These are phyloP conservation scores for Gobio gobio DNA, from an alignment of 2,113 vertebrate genomes.

Conservation along the genomic window DNA sequence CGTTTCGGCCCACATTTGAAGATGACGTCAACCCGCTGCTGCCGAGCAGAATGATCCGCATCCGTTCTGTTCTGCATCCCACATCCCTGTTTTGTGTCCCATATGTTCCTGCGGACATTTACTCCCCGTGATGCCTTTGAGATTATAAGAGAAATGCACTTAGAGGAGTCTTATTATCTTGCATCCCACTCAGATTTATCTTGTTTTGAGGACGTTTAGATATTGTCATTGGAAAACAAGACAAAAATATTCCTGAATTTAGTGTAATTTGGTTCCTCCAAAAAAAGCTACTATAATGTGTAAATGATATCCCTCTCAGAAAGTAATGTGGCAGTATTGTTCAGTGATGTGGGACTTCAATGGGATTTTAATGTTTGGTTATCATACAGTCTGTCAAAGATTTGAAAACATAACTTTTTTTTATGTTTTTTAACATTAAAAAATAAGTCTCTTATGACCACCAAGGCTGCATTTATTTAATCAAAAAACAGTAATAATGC, in stretches of 20 bases:
- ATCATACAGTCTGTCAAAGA: too few relatives aligned
- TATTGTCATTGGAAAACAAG: not conserved
- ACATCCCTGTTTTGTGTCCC: not conserved
- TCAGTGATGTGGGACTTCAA: too few relatives aligned
- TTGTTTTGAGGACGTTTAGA: not conserved
- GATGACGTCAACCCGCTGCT: not conserved
- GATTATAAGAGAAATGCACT: not conserved
- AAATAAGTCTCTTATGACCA: too few relatives aligned
- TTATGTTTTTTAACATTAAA: too few relatives aligned
- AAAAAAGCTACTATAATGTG: not conserved
- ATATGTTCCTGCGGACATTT: not conserved
- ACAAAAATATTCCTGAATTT: not conserved
- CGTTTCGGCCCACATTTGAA: slow-evolving; percentile 18
- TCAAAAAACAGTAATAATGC: too few relatives aligned
- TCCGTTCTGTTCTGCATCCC: not conserved
- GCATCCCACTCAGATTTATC: not conserved
- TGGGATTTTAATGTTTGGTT: too few relatives aligned
- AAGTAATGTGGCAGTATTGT: too few relatives aligned
- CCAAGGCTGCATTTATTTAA: too few relatives aligned
- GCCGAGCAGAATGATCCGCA: not conserved
- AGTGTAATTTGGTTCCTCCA: not conserved
- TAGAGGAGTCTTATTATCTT: not conserved
- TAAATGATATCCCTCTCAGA: too few relatives aligned
- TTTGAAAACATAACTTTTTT: too few relatives aligned
- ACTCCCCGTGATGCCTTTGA: not conserved